Conservation (phyloP, 1,140 invertebrate species). For the Brachionus koreanus region DNA sequence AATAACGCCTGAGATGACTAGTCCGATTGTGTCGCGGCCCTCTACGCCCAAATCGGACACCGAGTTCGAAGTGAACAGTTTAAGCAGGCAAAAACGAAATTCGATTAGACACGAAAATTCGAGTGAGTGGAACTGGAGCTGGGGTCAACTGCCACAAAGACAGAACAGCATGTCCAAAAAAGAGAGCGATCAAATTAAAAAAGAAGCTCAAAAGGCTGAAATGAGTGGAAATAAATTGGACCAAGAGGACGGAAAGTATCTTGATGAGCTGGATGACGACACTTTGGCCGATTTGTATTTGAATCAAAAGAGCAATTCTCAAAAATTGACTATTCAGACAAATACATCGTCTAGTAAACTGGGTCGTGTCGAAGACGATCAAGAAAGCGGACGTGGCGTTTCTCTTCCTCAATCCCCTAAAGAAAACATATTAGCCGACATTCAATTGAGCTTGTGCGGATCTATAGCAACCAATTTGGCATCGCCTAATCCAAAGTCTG, state of each 20-base stretch:
- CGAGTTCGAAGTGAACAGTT: slow-evolving; percentile 70
- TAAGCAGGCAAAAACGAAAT: slow-evolving; percentile 56
- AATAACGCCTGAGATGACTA: slow-evolving; percentile 49
- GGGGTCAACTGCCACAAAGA: slow-evolving; percentile 81
- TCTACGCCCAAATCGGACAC: slow-evolving; percentile 85
- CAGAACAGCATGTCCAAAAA: slow-evolving; percentile 50
- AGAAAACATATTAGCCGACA: slow-evolving; percentile 44
- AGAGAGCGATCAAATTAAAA: background rate
- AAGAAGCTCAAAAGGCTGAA: slow-evolving; percentile 48
- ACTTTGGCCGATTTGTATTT: slow-evolving; percentile 85
- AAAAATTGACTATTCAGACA: slow-evolving; percentile 27
- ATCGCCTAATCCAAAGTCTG: background rate
- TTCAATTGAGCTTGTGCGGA: slow-evolving; percentile 28
- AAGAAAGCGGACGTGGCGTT: slow-evolving; percentile 86
- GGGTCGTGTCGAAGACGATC: slow-evolving; percentile 72
- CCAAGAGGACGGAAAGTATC: slow-evolving; percentile 78
- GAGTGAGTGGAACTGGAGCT: slow-evolving; percentile 75
- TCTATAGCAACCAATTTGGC: background rate
- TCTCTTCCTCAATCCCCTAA: slow-evolving; percentile 83
- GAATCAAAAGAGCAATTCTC: slow-evolving; percentile 63
- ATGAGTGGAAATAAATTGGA: slow-evolving; percentile 60
- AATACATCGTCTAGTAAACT: background rate
- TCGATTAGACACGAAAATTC: slow-evolving; percentile 57
- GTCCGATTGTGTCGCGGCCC: slow-evolving; percentile 67
- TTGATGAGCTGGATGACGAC: slow-evolving; percentile 76